phyloP scores from a whole-genome alignment of 2,888 invertebrate genomes.

The Dorcus hopei region DNA sequence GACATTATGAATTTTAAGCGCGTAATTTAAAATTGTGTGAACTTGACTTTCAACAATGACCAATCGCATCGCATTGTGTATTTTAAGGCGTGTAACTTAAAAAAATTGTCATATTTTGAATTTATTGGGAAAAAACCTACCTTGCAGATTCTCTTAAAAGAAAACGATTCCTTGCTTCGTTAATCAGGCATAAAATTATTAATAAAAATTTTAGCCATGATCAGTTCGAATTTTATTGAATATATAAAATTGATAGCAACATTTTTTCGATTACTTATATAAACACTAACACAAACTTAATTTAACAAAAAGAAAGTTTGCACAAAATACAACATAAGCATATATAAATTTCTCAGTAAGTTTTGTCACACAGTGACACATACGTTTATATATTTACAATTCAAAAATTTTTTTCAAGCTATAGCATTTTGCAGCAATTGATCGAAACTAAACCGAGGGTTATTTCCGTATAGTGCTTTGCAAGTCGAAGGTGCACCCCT shows the following conservation, averaged over 20 bases:
- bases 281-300: constrained; percentile 31
- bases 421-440: constrained; percentile 3
- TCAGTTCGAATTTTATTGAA: constrained; percentile 32
- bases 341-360: constrained; percentile 16
- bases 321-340: constrained; percentile 27
- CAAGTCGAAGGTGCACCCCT: background rate
- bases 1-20: too few species aligned
- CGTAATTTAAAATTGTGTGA: too few species aligned
- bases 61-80: too few species aligned
- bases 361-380: constrained; percentile 24
- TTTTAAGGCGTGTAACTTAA: too few species aligned
- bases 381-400: constrained; percentile 20
- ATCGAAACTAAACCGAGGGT: background rate
- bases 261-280: constrained; percentile 30
- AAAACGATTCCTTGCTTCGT: too few species aligned
- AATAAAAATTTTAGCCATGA: too few species aligned
- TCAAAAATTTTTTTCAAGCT: constrained; percentile 16
- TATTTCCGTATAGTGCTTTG: background rate
- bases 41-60: too few species aligned
- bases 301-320: constrained; percentile 25
- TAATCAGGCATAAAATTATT: too few species aligned
- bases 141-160: too few species aligned
- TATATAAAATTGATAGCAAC: constrained; percentile 38
- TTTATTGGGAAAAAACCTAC: too few species aligned
- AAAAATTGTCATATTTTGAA: too few species aligned